Base-by-base conservation (phyloP, 2,888 invertebrate species). In the Tipula lateralis region DNA sequence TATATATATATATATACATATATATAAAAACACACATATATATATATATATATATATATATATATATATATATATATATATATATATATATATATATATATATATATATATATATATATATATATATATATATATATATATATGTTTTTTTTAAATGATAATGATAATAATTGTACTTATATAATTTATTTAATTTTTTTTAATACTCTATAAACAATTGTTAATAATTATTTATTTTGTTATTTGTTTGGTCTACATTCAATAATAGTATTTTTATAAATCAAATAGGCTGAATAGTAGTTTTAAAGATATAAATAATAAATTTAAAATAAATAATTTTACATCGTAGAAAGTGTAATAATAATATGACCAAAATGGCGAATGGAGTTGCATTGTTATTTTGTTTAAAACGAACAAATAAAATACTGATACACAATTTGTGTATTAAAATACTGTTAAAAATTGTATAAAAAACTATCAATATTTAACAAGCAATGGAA, bases 161-260 rank as follows among this genome's bases (percentile, higher is more conserved):
- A 50, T 50, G 6, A 50, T 50, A 50, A 66, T 66, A 66, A 66
- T 66, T 66, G 66, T 66, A 66, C 66, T 66, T 66, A 66, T 66
- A 24, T 66, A 24, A 66, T 66, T 66, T 12, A 66, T 24, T 66
- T 66, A 50, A 66, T 44, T 66, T 66, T 50, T 24, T 6, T 66
- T 66, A 66, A 66, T 66, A 66, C 66, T 66, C 66, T 19, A 66
- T 66, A 66, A 66, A 66, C 66, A 66, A 66, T 66, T 19, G 13
- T 66, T 66, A 24, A 24, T 19, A 66, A 66, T 66, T 66, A 24
- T 66, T 19, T 66, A 24, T 7, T 66, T 66, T 66, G n/a, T n/a
- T n/a, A n/a, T 66, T 19, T 66, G 6, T 66, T 66, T 66, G 66
- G 66, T 66, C 66, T 66, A 66, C 66, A 66, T 24, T 66, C 24